phyloP scores from a whole-genome alignment of 2,888 invertebrate species.

The Dorcus hopei region DNA sequence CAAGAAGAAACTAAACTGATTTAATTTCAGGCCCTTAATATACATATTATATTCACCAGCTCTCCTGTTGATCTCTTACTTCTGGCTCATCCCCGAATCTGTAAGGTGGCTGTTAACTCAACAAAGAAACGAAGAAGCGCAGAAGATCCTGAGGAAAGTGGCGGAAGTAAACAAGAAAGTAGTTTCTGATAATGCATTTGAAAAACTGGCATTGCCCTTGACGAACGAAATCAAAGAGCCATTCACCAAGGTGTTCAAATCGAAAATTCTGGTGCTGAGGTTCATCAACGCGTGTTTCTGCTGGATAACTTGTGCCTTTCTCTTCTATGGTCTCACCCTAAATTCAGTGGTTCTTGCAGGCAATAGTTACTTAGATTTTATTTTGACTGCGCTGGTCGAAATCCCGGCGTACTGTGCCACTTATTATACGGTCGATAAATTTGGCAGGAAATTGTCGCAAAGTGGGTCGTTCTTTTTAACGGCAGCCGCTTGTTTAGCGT shows the following conservation, averaged over 20 bases:
- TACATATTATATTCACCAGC: constrained; percentile 63
- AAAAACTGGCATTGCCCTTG: constrained; percentile 31
- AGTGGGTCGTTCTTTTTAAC: constrained; percentile 62
- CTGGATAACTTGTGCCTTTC: constrained; percentile 76
- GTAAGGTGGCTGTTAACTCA: constrained; percentile 72
- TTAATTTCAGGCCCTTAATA: constrained; percentile 34
- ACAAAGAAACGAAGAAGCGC: constrained; percentile 56
- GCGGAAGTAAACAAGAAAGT: constrained; percentile 58
- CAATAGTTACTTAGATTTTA: constrained; percentile 74
- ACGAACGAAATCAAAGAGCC: constrained; percentile 19
- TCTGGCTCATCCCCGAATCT: constrained; percentile 69
- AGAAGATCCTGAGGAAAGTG: constrained; percentile 58
- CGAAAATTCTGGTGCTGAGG: constrained; percentile 54
- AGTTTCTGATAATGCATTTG: constrained; percentile 38
- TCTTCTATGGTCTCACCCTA: constrained; percentile 77
- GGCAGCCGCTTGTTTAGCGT: constrained; percentile 57
- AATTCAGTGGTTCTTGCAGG: constrained; percentile 74
- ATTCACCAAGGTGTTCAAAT: constrained; percentile 48
- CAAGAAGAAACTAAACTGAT: not conserved
- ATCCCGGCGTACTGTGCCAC: constrained; percentile 70
- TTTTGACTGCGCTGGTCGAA: constrained; percentile 64
- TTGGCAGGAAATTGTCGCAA: constrained; percentile 63
- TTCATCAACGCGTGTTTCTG: constrained; percentile 69
- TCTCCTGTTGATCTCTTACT: constrained; percentile 63
- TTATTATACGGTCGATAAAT: constrained; percentile 60